phyloP scores from a whole-genome alignment of 2,113 vertebrate species.

The Heterocephalus glaber region DNA sequence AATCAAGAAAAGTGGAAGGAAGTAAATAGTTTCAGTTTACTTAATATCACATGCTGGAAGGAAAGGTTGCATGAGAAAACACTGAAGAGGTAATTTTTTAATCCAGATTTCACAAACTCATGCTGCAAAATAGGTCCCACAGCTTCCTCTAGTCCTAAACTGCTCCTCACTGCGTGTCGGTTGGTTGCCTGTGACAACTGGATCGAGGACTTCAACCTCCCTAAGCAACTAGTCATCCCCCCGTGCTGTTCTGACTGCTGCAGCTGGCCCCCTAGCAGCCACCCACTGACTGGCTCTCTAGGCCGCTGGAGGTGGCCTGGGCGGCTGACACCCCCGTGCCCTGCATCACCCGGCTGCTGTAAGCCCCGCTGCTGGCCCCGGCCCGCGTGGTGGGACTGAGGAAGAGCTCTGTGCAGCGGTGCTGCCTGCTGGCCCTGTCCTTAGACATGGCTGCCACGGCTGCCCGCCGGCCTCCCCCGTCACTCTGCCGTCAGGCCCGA shows the following conservation, averaged over 20 bases:
- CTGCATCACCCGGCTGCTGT: slow-evolving; percentile 95
- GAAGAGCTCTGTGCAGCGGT: slow-evolving; percentile 97
- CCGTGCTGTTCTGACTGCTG: slow-evolving; percentile 93
- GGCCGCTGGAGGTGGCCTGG: slow-evolving; percentile 91
- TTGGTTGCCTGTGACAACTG: slow-evolving; percentile 90
- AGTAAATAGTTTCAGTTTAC: slow-evolving; percentile 78
- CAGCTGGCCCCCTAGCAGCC: slow-evolving; percentile 94
- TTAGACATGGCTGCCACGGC: slow-evolving; percentile 98
- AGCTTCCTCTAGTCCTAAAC: slow-evolving; percentile 92
- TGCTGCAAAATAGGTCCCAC: slow-evolving; percentile 82
- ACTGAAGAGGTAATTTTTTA: slow-evolving; percentile 78
- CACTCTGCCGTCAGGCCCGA: slow-evolving; percentile 96
- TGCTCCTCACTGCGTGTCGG: slow-evolving; percentile 96
- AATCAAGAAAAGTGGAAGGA: slow-evolving; percentile 70
- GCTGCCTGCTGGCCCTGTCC: slow-evolving; percentile 98
- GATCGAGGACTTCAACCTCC: slow-evolving; percentile 67
- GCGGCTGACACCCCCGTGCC: slow-evolving; percentile 91
- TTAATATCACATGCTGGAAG: slow-evolving; percentile 77
- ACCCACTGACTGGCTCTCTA: slow-evolving; percentile 91
- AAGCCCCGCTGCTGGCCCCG: slow-evolving; percentile 94
- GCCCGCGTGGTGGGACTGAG: slow-evolving; percentile 96
- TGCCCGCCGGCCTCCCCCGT: slow-evolving; percentile 96
- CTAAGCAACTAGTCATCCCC: slow-evolving; percentile 87
- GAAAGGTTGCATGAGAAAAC: slow-evolving; percentile 77
- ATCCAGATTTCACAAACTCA: slow-evolving; percentile 81